Base-by-base conservation (phyloP, 1,140 invertebrate genomes). In the Ceratina calcarata region DNA sequence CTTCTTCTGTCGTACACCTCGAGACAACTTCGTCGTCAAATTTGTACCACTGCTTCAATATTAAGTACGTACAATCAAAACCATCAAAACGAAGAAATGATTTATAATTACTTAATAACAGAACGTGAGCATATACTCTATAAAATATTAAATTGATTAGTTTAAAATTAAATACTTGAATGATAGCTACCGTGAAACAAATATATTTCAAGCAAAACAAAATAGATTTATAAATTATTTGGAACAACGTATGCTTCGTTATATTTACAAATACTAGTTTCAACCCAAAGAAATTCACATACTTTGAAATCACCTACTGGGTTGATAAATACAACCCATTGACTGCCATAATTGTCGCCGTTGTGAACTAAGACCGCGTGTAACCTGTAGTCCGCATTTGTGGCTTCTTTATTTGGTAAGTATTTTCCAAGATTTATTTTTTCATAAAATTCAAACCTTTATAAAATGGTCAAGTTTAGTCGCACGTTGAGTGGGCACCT, bases 301-400 rank as follows among this genome's bases (percentile, higher is more conserved):
- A 95, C 95, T 92, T 96, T 96, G 22, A 95, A 96, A 88, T 98
- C 97, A 16, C 98, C 98, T 93, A 96, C 97, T 4, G 99, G 99
- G 94, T 99, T 99, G 83, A 99, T 99, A 93, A 99, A 99, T 66
- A 99, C 99, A 72, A 99, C 99, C 94, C 99, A 99, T 94, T 99
- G 99, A 1, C 99, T 99, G 15, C 99, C 99, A 93, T 99, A 98
- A 94, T 99, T 99, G 91, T 99, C 99, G 2, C 99, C 99, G 82
- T 98, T 99, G 93, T 99, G 99, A n/a, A 99, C 99, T 51, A 99
- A 94, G 58, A 99, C 99, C 58, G 99, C 99, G 90, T 99, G 99
- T n/a, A 99, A 94, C 6, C 98, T 97, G 91, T 99, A 99, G n/a
- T n/a, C n/a, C n/a, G n/a, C n/a, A n/a, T n/a, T n/a, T n/a, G n/a